A percentile compares a stretch with the other conserved stretches of the same genome.
phyloP scores from a whole-genome alignment of 2,797 vertebrate species.

The Eremophila alpestris region DNA sequence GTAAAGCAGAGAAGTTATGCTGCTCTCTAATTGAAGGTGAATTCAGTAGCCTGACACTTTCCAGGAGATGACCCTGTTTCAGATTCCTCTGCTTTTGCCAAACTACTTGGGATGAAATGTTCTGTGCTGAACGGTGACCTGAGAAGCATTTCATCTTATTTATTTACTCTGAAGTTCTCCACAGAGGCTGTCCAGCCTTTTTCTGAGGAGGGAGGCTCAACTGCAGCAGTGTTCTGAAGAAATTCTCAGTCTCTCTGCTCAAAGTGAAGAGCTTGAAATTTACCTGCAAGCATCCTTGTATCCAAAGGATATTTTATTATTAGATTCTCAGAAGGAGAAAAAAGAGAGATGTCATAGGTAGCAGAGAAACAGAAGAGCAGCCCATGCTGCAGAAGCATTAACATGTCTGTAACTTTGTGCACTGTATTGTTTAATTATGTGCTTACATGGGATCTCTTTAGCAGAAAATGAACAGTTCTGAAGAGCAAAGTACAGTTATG shows the following conservation, averaged over 20 bases:
- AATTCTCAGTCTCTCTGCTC: not conserved
- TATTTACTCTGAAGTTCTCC: not conserved
- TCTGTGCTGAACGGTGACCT: not conserved
- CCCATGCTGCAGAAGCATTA: not conserved
- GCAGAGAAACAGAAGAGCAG: not conserved
- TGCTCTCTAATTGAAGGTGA: slow-evolving; percentile 34
- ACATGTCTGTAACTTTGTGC: not conserved
- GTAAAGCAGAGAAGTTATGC: not conserved
- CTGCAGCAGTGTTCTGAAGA: not conserved
- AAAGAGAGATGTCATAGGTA: not conserved
- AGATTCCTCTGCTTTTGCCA: slow-evolving; percentile 1
- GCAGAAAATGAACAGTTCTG: not conserved
- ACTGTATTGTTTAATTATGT: not conserved
- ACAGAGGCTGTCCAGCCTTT: not conserved
- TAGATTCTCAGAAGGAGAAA: not conserved
- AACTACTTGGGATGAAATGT: slow-evolving; percentile 10
- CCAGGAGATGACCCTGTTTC: slow-evolving; percentile 25
- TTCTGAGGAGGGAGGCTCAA: not conserved
- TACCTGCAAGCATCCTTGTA: not conserved
- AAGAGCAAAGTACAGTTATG: not conserved
- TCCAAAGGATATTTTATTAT: not conserved
- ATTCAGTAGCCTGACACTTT: slow-evolving; percentile 17
- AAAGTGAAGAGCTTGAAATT: not conserved
- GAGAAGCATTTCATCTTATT: not conserved
- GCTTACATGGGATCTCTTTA: not conserved